phyloP scores from a whole-genome alignment of 2,888 invertebrate genomes.

The Itoplectis maculator region DNA sequence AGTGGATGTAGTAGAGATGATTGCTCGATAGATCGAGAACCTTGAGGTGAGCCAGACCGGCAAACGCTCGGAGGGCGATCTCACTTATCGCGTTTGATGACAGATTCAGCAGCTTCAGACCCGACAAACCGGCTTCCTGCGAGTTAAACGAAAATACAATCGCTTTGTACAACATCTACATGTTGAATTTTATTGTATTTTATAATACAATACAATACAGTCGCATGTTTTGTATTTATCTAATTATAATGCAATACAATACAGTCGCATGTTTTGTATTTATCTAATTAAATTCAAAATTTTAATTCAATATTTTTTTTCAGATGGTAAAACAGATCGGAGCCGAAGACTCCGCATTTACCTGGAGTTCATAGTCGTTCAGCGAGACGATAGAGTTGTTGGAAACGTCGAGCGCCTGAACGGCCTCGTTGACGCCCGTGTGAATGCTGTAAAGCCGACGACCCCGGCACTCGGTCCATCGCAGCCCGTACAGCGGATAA shows the following conservation, averaged over 20 bases:
- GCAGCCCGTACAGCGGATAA: conserved; percentile 76
- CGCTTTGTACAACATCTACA: neutral
- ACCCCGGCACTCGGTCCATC: conserved; percentile 78
- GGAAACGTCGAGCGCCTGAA: conserved; percentile 81
- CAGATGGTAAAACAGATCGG: neutral
- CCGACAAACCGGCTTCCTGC: conserved; percentile 80
- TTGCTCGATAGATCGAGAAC: conserved; percentile 85
- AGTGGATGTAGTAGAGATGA: conserved; percentile 82
- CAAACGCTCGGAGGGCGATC: conserved; percentile 84
- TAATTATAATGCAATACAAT: no score
- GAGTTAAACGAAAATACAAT: neutral
- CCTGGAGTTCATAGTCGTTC: conserved; percentile 76
- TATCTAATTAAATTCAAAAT: neutral
- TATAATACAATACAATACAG: no score
- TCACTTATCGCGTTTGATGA: conserved; percentile 84
- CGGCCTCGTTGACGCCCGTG: conserved; percentile 74
- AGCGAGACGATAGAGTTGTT: conserved; percentile 80
- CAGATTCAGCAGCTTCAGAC: conserved; percentile 83
- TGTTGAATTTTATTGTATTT: no score
- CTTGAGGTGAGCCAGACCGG: conserved; percentile 83
- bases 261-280: no score
- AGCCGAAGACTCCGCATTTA: conserved; percentile 67
- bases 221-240: no score
- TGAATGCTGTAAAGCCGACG: conserved; percentile 79
- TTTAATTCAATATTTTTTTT: no score